phyloP scores from a whole-genome alignment of 2,888 invertebrate species.

The Drepana falcataria region DNA sequence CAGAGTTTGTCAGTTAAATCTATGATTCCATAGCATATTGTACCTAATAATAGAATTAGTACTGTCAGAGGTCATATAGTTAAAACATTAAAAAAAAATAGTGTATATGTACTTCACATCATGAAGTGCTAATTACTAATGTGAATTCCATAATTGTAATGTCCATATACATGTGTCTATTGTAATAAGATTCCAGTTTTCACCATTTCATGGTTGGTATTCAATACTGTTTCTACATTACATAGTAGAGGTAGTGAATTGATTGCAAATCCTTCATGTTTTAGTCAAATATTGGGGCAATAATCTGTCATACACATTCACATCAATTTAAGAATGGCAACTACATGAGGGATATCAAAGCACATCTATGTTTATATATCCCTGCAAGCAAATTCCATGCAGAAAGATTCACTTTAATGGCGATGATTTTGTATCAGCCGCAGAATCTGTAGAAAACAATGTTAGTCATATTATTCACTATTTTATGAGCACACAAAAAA shows the following conservation, averaged over 20 bases:
- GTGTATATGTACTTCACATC: too few species aligned
- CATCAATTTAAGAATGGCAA: slow-evolving; percentile 27
- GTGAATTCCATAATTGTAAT: too few species aligned
- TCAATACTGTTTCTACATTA: slow-evolving; percentile 13
- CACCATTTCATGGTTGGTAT: slow-evolving; percentile 11
- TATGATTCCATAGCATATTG: too few species aligned
- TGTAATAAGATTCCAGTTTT: background rate
- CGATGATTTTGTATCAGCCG: slow-evolving; percentile 14
- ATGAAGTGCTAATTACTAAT: too few species aligned
- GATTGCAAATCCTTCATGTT: background rate
- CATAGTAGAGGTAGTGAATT: slow-evolving; percentile 16
- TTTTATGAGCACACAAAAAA: background rate
- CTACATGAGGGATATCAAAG: slow-evolving; percentile 8
- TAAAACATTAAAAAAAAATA: too few species aligned
- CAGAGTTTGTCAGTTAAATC: too few species aligned
- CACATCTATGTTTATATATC: slow-evolving; percentile 11
- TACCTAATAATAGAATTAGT: too few species aligned
- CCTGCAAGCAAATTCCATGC: slow-evolving; percentile 29
- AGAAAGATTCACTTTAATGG: slow-evolving; percentile 30
- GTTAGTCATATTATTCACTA: slow-evolving; percentile 32
- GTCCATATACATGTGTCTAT: too few species aligned
- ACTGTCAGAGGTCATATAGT: too few species aligned
- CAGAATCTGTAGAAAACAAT: slow-evolving; percentile 35
- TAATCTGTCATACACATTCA: slow-evolving; percentile 29
- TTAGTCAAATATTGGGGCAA: slow-evolving; percentile 33